Evolutionary conservation across 2,113 vertebrate species (phyloP).

Genomic region (Rynchops niger): DNA sequence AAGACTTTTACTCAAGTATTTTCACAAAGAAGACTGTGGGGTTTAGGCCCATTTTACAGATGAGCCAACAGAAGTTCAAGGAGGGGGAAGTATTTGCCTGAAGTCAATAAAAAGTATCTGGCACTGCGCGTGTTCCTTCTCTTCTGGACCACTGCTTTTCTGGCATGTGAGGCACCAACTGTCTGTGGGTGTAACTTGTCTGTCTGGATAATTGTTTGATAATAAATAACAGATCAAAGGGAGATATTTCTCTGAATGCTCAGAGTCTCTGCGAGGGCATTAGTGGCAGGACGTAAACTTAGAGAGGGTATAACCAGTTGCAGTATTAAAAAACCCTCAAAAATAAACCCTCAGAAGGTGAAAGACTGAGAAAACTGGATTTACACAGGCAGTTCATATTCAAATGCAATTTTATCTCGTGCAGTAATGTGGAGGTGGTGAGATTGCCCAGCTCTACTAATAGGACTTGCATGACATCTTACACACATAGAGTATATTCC

Average conservation of each 20-base stretch:
- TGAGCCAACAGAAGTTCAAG: background rate
- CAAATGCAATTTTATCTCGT: conserved; percentile 21
- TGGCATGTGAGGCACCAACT: conserved; percentile 18
- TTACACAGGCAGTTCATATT: background rate
- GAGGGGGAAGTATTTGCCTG: background rate
- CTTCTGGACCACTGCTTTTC: conserved; percentile 35
- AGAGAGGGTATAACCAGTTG: background rate
- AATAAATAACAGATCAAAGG: conserved; percentile 54
- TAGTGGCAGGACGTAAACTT: background rate
- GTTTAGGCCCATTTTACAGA: background rate
- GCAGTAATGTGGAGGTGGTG: conserved; percentile 15
- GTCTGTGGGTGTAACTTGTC: conserved; percentile 11
- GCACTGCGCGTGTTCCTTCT: background rate
- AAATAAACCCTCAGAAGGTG: background rate
- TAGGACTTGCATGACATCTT: conserved; percentile 35
- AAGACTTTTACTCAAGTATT: background rate
- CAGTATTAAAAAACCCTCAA: background rate
- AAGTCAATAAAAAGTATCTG: conserved; percentile 34
- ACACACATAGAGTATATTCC: conserved; percentile 34
- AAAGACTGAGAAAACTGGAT: background rate
- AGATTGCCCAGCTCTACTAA: conserved; percentile 40
- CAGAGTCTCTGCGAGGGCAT: background rate
- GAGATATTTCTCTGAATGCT: conserved; percentile 7
- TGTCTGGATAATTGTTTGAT: conserved; percentile 54
- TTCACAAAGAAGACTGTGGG: background rate